Evolutionary conservation across 30 jellyfish, hydroid and myxozoan genomes (phyloP).

Genomic region (Aurelia coerulea): DNA sequence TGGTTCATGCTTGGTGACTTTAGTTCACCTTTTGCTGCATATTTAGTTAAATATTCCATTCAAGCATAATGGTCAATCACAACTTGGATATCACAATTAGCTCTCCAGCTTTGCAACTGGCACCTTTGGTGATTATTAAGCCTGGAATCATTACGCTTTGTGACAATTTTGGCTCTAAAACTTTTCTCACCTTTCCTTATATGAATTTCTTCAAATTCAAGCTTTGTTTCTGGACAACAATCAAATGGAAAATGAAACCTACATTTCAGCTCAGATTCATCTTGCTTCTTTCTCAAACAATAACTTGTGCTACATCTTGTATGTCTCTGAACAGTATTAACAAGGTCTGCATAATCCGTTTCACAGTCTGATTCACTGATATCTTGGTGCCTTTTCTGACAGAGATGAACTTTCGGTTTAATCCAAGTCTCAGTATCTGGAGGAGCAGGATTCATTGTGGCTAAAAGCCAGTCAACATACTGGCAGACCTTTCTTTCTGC

Average conservation of each 20-base stretch:
- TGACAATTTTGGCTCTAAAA: background rate
- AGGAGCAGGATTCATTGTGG: background rate
- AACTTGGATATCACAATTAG: constrained; percentile 34
- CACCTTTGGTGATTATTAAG: constrained; percentile 27
- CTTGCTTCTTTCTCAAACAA: too few relatives aligned
- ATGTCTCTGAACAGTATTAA: constrained; percentile 37
- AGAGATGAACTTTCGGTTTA: constrained; percentile 40
- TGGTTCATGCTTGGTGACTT: background rate
- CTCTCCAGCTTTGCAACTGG: constrained; percentile 56
- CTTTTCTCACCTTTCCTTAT: too few relatives aligned
- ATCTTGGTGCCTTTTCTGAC: background rate
- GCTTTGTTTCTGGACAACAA: too few relatives aligned
- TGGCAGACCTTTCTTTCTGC: constrained; percentile 11
- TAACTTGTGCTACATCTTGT: too few relatives aligned
- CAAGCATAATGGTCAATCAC: constrained; percentile 35
- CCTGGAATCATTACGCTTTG: constrained; percentile 45
- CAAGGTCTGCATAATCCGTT: constrained; percentile 30
- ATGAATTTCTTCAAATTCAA: too few relatives aligned
- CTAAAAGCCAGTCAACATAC: constrained; percentile 7
- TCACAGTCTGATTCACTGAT: background rate
- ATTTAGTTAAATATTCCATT: constrained; percentile 44
- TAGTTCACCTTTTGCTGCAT: constrained; percentile 60
- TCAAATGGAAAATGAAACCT: too few relatives aligned
- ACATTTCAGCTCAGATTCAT: too few relatives aligned
- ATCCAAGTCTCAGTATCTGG: constrained; percentile 43